Evolutionary conservation across 2,888 invertebrate species (phyloP).

Genomic region (Chouioia cunea): DNA sequence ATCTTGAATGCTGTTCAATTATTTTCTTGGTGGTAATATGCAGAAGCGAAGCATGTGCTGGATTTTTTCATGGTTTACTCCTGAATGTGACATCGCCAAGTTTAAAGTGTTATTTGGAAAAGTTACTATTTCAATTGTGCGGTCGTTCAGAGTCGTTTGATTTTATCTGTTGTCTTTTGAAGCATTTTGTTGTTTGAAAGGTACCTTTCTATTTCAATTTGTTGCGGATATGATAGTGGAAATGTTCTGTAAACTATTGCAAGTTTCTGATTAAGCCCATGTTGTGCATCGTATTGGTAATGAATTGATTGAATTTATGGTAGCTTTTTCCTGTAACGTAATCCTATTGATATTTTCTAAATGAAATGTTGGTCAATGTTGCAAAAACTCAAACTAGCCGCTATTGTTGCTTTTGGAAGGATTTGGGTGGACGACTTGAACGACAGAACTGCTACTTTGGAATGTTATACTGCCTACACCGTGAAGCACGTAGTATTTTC

Average conservation of each 20-base stretch:
- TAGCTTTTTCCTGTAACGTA: conserved; percentile 41
- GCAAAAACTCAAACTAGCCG: neutral
- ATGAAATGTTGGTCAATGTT: too few species aligned
- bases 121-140: conserved; percentile 11
- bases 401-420: neutral
- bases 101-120: conserved; percentile 33
- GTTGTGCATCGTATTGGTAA: too few species aligned
- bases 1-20: neutral
- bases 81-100: conserved; percentile 21
- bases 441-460: conserved; percentile 30
- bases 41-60: conserved; percentile 13
- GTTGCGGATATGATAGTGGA: conserved; percentile 47
- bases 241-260: too few species aligned
- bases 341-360: neutral
- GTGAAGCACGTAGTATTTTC: conserved; percentile 20
- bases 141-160: conserved; percentile 32
- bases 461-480: conserved; percentile 14
- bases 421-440: conserved; percentile 26
- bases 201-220: conserved; percentile 5
- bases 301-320: too few species aligned
- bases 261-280: too few species aligned
- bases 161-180: conserved; percentile 8
- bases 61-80: neutral
- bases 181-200: neutral
- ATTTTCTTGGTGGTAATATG: conserved; percentile 11